Percentiles rank a stretch among this genome's conserved stretches.
Evolutionary conservation across 2,888 invertebrate genomes (phyloP).

Genomic region (Drosophila birchii): DNA sequence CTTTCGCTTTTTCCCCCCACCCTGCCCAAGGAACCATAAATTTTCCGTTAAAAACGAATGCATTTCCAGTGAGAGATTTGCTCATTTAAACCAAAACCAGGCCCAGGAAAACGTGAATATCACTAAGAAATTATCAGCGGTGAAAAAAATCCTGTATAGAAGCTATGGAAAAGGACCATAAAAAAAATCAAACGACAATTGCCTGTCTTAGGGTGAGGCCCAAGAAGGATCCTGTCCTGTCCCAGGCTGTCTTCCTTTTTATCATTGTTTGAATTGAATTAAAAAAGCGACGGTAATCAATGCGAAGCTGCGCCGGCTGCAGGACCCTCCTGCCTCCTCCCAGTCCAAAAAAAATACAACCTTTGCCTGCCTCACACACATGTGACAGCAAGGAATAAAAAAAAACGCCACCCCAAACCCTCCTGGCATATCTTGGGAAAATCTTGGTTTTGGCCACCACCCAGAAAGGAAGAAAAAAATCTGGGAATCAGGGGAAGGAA

Average conservation of each 20-base stretch:
- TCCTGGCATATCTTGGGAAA: slow-evolving; percentile 82
- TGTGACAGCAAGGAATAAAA: slow-evolving; percentile 53
- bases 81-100: slow-evolving; percentile 76
- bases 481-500: slow-evolving; percentile 41
- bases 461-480: slow-evolving; percentile 48
- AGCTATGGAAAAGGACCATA: background rate
- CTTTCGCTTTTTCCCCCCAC: background rate
- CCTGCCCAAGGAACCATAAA: slow-evolving; percentile 55
- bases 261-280: slow-evolving; percentile 77
- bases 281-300: slow-evolving; percentile 79
- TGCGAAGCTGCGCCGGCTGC: slow-evolving; percentile 71
- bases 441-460: slow-evolving; percentile 83
- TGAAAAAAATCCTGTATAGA: slow-evolving; percentile 23
- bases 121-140: slow-evolving; percentile 42
- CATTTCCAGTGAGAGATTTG: slow-evolving; percentile 62
- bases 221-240: slow-evolving; percentile 8
- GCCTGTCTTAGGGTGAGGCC: slow-evolving; percentile 52
- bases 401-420: slow-evolving; percentile 25
- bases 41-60: slow-evolving; percentile 78
- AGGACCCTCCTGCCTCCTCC: slow-evolving; percentile 32
- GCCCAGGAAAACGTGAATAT: slow-evolving; percentile 50
- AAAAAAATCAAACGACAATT: slow-evolving; percentile 62
- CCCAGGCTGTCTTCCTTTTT: slow-evolving; percentile 42
- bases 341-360: slow-evolving; percentile 16
- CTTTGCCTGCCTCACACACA: slow-evolving; percentile 65